These are phyloP conservation scores for Plotosus lineatus DNA, from an alignment of 2,113 vertebrate species.

Conservation along the genomic window DNA sequence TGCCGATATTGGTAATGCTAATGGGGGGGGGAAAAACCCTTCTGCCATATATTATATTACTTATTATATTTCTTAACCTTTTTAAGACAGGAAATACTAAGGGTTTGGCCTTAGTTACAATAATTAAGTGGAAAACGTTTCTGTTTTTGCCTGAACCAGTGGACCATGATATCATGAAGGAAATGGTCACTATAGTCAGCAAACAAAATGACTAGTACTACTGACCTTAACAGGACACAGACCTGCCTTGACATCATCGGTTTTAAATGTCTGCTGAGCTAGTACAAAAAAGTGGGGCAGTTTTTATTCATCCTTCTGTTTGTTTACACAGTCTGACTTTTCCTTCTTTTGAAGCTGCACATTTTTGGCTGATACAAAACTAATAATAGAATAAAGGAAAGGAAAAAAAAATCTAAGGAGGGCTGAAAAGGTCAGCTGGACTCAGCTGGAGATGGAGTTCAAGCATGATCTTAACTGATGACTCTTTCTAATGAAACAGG, in stretches of 20 bases:
- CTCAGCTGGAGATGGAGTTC: not conserved
- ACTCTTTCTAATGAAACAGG: not conserved
- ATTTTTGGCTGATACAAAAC: not conserved
- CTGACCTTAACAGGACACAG: slow-evolving; percentile 12
- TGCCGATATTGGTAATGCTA: no score
- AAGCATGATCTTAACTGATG: not conserved
- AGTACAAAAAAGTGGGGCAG: not conserved
- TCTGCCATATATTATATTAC: slow-evolving; percentile 39
- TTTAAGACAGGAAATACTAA: slow-evolving; percentile 42
- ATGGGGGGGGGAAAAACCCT: no score
- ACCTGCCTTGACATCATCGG: not conserved
- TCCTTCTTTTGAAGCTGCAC: not conserved
- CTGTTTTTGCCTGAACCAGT: slow-evolving; percentile 5
- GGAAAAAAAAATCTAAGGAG: not conserved
- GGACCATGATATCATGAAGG: slow-evolving; percentile 27
- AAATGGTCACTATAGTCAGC: slow-evolving; percentile 36
- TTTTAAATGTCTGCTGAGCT: not conserved
- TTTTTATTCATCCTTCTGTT: not conserved
- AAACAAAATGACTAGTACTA: slow-evolving; percentile 17
- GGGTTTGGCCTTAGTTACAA: no score
- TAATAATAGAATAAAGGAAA: not conserved
- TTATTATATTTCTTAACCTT: no score
- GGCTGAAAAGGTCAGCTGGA: not conserved
- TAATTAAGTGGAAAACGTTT: no score
- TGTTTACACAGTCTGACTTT: not conserved